Conservation (phyloP, 2,888 invertebrate genomes). For the Drosophila peninsularis region DNA sequence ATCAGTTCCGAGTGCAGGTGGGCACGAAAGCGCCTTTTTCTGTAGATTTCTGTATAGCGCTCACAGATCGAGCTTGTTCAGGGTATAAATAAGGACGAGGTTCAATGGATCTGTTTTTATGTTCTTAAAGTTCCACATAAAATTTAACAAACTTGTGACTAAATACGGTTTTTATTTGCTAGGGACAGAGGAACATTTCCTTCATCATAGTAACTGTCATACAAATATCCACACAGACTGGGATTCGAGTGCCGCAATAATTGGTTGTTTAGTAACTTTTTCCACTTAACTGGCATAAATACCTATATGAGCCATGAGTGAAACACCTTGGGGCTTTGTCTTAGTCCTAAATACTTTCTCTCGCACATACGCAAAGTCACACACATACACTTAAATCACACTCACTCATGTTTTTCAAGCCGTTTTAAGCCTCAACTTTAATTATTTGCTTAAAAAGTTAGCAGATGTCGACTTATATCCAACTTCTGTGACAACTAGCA, state of each 20-base stretch:
- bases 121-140: too few relatives aligned
- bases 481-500: conserved; percentile 44
- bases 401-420: not conserved
- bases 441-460: conserved; percentile 13
- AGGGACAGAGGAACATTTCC: not conserved
- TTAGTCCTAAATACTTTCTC: not conserved
- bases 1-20: conserved; percentile 47
- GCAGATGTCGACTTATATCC: conserved; percentile 12
- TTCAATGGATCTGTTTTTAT: too few relatives aligned
- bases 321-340: not conserved
- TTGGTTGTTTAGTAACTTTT: not conserved
- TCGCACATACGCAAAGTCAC: not conserved
- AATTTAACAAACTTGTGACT: too few relatives aligned
- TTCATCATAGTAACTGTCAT: not conserved
- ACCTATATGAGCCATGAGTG: not conserved
- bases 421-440: conserved; percentile 1
- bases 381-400: not conserved
- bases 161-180: not conserved
- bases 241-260: not conserved
- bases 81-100: too few relatives aligned
- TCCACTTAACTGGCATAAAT: not conserved
- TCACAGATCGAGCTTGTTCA: too few relatives aligned
- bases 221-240: not conserved
- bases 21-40: not conserved
- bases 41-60: too few relatives aligned